Percentiles rank a stretch among this genome's conserved stretches.
phyloP scores from a whole-genome alignment of 2,888 invertebrate genomes.

The Drosophila lacicola region DNA sequence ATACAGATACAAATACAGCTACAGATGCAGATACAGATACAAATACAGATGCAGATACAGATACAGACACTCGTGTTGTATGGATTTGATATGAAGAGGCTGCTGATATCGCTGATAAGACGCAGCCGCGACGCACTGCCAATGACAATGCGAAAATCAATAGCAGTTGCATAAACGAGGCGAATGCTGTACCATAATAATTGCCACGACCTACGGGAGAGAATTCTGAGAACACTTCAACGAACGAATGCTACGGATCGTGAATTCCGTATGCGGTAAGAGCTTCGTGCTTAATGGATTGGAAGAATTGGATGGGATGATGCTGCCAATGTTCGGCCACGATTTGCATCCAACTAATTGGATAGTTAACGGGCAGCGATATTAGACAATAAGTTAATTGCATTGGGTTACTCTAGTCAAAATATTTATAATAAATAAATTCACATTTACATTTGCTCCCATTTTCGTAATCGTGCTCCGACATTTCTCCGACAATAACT shows the following conservation, averaged over 20 bases:
- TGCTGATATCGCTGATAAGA: conserved; percentile 39
- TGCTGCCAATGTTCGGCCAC: conserved; percentile 30
- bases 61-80: not conserved
- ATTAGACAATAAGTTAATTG: not conserved
- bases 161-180: conserved; percentile 29
- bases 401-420: not conserved
- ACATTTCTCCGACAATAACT: not conserved
- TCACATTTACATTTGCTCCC: not conserved
- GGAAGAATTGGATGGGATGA: conserved; percentile 31
- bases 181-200: conserved; percentile 1
- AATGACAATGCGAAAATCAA: conserved; percentile 25
- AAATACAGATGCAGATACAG: not conserved
- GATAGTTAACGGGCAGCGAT: not conserved
- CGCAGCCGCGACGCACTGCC: not conserved
- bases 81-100: not conserved
- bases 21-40: not conserved
- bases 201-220: conserved; percentile 1
- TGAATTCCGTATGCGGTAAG: conserved; percentile 30
- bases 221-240: not conserved
- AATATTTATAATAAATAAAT: not conserved
- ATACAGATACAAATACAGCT: not conserved
- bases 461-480: not conserved
- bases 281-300: conserved; percentile 20
- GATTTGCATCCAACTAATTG: conserved; percentile 37
- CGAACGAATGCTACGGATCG: conserved; percentile 9